Evolutionary conservation across 2,113 vertebrate genomes (phyloP).

Genomic region (Epinephelus cyanopodus): DNA sequence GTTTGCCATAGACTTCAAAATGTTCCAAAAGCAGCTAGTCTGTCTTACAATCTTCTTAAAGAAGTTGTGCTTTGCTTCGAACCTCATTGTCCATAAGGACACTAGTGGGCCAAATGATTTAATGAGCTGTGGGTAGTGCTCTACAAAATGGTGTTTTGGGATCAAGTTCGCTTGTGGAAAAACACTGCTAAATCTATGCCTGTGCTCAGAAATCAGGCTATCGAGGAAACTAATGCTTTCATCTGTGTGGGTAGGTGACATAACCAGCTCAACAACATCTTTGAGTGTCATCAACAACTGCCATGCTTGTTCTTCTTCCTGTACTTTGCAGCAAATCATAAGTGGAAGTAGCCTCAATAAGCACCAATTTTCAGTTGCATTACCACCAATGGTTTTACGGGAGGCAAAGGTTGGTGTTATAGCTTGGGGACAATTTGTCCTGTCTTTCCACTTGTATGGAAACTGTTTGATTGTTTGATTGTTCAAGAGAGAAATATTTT

Average conservation of each 20-base stretch:
- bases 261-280: conserved; percentile 33
- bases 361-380: conserved; percentile 32
- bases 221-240: conserved; percentile 44
- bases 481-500: conserved; percentile 44
- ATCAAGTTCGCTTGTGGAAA: conserved; percentile 43
- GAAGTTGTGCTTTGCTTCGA: conserved; percentile 13
- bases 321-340: conserved; percentile 19
- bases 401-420: conserved; percentile 31
- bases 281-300: conserved; percentile 56
- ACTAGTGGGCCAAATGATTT: conserved; percentile 22
- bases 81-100: conserved; percentile 4
- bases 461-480: conserved; percentile 10
- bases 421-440: conserved; percentile 38
- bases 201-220: conserved; percentile 50
- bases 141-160: conserved; percentile 30
- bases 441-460: conserved; percentile 9
- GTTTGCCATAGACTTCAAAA: conserved; percentile 33
- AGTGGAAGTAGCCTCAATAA: conserved; percentile 39
- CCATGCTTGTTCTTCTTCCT: conserved; percentile 16
- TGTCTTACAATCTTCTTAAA: conserved; percentile 23
- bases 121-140: conserved; percentile 8
- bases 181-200: conserved; percentile 24
- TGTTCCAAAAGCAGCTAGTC: neutral
- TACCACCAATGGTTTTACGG: conserved; percentile 40
- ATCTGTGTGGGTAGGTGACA: conserved; percentile 40